Conservation (phyloP, 2,888 invertebrate species). For the Malthinus seriepunctatus region DNA sequence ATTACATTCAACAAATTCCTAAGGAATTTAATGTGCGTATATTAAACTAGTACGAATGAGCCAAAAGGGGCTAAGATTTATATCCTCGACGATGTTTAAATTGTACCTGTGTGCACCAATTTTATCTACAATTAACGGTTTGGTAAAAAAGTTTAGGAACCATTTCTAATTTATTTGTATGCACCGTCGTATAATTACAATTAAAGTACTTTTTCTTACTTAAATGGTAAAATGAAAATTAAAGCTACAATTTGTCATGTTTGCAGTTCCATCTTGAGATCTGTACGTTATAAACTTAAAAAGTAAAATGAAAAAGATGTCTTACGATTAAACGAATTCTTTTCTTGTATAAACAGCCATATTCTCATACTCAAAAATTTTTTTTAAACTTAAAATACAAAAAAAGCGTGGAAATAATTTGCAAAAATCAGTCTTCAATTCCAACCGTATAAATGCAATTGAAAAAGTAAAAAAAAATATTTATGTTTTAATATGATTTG, state of each 20-base stretch:
- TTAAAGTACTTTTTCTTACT: too few relatives aligned
- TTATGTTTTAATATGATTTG: constrained; percentile 42
- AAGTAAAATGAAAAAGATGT: too few relatives aligned
- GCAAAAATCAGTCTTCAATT: constrained; percentile 5
- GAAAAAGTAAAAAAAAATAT: background rate
- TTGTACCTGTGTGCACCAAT: too few relatives aligned
- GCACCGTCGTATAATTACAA: too few relatives aligned
- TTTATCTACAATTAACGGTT: too few relatives aligned
- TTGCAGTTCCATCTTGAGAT: background rate
- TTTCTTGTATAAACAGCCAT: background rate
- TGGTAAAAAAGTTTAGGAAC: too few relatives aligned
- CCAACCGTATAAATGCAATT: constrained; percentile 2
- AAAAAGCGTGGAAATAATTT: background rate
- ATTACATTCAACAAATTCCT: too few relatives aligned
- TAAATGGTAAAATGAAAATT: background rate
- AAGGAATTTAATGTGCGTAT: background rate
- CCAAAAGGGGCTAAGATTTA: too few relatives aligned
- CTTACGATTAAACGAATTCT: too few relatives aligned
- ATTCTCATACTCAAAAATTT: background rate
- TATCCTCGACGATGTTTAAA: too few relatives aligned
- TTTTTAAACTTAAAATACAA: background rate
- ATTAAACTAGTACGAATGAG: background rate
- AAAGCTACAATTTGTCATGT: background rate
- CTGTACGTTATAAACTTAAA: background rate
- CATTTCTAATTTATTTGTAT: too few relatives aligned